Percentiles rank a stretch among this genome's conserved stretches.
Evolutionary conservation across 2,113 vertebrate genomes (phyloP).

Genomic region (Microcebus griseorufus): DNA sequence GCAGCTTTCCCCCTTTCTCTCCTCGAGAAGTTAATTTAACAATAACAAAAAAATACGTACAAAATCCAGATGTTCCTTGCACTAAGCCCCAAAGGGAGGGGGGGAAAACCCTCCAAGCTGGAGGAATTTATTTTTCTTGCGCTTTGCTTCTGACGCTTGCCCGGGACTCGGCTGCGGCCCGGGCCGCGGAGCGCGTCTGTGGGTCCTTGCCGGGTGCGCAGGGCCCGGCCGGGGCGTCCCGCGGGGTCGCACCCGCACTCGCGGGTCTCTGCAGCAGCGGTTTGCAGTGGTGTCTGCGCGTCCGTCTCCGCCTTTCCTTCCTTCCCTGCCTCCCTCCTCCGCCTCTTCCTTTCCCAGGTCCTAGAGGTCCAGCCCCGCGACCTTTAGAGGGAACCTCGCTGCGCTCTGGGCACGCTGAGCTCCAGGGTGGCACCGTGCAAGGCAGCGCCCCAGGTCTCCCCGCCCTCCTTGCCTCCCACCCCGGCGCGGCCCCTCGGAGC

Average conservation of each 20-base stretch:
- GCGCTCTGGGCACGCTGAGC: not conserved
- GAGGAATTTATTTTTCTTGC: conserved; percentile 76
- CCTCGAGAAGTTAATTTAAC: conserved; percentile 77
- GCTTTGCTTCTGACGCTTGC: conserved; percentile 52
- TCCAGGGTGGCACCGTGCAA: not conserved
- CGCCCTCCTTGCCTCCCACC: not conserved
- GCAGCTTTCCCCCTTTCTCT: conserved; percentile 48
- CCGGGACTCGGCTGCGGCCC: not conserved
- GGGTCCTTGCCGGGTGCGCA: not conserved
- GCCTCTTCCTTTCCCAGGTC: not conserved
- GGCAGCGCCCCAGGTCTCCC: not conserved
- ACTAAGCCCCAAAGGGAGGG: conserved; percentile 69
- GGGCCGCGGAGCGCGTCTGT: conserved; percentile 47
- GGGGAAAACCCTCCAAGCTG: conserved; percentile 36
- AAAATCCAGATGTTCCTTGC: conserved; percentile 80
- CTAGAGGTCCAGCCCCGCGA: conserved; percentile 9
- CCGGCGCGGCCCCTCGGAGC: no score
- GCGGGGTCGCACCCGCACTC: not conserved
- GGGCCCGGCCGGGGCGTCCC: not conserved
- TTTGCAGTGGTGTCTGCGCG: not conserved
- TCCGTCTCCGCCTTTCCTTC: not conserved
- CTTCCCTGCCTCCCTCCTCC: no score
- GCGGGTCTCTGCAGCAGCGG: not conserved
- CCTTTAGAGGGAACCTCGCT: conserved; percentile 24
- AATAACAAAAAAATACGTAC: conserved; percentile 78